Percentiles rank a stretch among this genome's conserved stretches.
phyloP scores from a whole-genome alignment of 2,113 vertebrate genomes.

The Pelusios castaneus region DNA sequence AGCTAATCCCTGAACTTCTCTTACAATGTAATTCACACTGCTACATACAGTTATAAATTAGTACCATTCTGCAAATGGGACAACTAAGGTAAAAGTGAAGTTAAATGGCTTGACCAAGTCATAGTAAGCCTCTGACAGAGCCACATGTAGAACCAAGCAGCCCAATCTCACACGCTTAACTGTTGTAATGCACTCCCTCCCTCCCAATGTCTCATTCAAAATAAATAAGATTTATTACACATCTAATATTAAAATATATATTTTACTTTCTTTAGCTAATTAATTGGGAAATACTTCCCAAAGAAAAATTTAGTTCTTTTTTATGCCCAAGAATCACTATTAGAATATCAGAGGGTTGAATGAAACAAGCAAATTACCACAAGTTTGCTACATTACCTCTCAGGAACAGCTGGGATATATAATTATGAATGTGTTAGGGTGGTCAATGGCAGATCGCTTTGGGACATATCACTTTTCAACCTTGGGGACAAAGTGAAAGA shows the following conservation, averaged over 20 bases:
- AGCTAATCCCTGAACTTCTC: neutral
- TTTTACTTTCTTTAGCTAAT: neutral
- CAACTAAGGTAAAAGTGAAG: neutral
- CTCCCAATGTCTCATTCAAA: neutral
- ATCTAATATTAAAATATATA: neutral
- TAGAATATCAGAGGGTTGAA: neutral
- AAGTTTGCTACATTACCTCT: conserved; percentile 5
- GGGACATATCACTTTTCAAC: neutral
- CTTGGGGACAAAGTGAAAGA: neutral
- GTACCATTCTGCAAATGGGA: neutral
- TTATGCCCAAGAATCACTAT: neutral
- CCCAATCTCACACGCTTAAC: neutral
- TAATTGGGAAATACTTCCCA: neutral
- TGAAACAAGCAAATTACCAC: neutral
- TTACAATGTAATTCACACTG: neutral
- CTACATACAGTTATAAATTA: neutral
- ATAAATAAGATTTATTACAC: neutral
- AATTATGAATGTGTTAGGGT: conserved; percentile 14
- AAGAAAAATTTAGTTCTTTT: neutral
- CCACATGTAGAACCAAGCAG: neutral
- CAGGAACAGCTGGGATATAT: conserved; percentile 51
- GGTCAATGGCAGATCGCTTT: conserved; percentile 1
- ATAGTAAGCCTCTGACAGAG: neutral
- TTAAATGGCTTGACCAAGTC: neutral
- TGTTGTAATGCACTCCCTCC: neutral